Conservation (phyloP, 2,113 vertebrate species). For the Microcebus tavaratra region DNA sequence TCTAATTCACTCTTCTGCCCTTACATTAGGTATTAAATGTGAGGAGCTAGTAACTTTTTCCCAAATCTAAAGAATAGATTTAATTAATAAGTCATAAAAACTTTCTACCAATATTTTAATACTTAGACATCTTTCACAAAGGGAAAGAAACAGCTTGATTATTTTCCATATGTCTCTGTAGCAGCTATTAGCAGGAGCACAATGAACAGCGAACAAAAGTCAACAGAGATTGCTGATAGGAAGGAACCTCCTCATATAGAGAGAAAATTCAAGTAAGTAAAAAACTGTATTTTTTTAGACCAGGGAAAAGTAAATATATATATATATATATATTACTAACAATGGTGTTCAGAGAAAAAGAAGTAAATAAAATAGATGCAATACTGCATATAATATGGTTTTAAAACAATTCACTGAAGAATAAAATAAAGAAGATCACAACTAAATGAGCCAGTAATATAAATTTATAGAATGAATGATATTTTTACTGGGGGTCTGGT, state of each 20-base stretch:
- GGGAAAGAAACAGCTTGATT: not conserved
- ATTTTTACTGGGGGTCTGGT: constrained; percentile 6
- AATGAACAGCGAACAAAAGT: not conserved
- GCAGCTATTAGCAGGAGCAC: not conserved
- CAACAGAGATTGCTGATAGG: not conserved
- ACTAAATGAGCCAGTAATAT: constrained; percentile 63
- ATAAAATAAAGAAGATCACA: constrained; percentile 63
- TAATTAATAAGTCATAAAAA: not conserved
- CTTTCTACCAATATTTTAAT: not conserved
- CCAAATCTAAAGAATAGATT: constrained; percentile 32
- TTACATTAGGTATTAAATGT: constrained; percentile 44
- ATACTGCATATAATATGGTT: constrained; percentile 42
- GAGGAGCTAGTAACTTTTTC: constrained; percentile 3
- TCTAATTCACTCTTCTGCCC: not conserved
- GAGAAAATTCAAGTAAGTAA: not conserved
- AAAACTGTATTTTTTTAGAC: not conserved
- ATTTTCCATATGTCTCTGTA: not conserved
- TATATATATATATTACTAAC: no score
- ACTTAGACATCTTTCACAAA: not conserved
- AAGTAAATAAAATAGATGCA: not conserved
- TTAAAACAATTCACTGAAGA: constrained; percentile 28
- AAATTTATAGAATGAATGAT: not conserved
- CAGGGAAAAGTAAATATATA: not conserved
- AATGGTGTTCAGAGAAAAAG: not conserved
- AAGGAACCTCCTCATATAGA: not conserved